Base-by-base conservation (phyloP, 53 echinoderm and acorn worm genomes). In the Arbacia lixula region DNA sequence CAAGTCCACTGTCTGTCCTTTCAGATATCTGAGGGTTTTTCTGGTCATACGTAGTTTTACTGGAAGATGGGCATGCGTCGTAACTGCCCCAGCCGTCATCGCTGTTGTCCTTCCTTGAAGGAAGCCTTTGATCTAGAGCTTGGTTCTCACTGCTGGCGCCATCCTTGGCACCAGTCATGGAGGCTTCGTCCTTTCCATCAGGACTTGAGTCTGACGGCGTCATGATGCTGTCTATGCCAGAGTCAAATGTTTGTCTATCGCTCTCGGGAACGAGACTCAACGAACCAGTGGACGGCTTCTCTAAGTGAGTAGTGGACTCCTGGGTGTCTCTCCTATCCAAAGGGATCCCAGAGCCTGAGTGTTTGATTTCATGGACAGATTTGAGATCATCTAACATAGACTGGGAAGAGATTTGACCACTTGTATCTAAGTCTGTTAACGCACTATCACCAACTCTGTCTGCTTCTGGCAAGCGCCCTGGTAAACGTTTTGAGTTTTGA, bases 201-300 rank as follows among this genome's bases (percentile, higher is more conserved):
- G 79, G 79, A 31, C 79, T 78, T 25, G 79, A 78, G n/a, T 78
- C 79, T 12, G 75, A 75, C 8, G 79, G 79, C 21, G 79, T 78
- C 79, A 78, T 78, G 61, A 78, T 78, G 53, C 60, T 60, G 58
- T 78, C 79, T 14, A 78, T 78, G 24, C 79, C 79, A 24, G 79
- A 78, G 39, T 78, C 79, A 78, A 78, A 78, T 6, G 79, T 78
- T 60, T 78, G 79, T 43, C 79, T 58, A 60, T 78, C 79, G 26
- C 79, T 78, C 12, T 78, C 60, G 58, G 25, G 25, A 26, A 60
- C 37, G 79, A 78, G 41, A 42, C 40, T 78, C 1, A 78, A 40
- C 3, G 79, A 78, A 60, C 79, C 79, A 12, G 61, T 43, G 22
- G 79, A 60, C 22, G 79, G 79, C 42, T 41, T 78, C 26, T 43